A percentile compares a stretch with the other conserved stretches of the same genome.
phyloP scores from a whole-genome alignment of 1,140 invertebrate species.

The Drosophila aff. region DNA sequence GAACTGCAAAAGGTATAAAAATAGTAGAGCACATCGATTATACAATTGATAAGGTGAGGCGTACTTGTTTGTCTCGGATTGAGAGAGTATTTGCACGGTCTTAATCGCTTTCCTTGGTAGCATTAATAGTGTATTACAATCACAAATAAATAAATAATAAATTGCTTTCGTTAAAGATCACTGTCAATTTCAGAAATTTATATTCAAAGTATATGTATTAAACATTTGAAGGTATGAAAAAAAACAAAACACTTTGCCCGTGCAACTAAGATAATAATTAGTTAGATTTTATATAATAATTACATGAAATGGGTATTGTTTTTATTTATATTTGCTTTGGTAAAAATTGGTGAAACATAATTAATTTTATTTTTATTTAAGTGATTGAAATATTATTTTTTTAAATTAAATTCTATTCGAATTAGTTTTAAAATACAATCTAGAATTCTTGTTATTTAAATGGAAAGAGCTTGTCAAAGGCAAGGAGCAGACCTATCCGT shows the following conservation, averaged over 20 bases:
- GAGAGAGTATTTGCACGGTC: neutral
- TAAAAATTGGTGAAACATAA: no score
- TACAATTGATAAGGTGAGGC: constrained; percentile 14
- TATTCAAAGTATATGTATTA: no score
- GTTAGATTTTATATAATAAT: no score
- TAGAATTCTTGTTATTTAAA: neutral
- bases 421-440: neutral
- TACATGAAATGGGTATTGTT: neutral
- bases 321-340: neutral
- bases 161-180: neutral
- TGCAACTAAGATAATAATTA: neutral
- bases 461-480: neutral
- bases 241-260: no score
- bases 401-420: no score
- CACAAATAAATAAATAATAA: no score
- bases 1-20: constrained; percentile 14
- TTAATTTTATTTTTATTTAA: no score
- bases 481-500: no score
- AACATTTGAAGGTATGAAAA: no score
- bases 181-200: neutral
- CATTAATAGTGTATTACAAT: neutral
- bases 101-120: no score
- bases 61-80: neutral
- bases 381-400: no score
- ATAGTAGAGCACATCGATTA: constrained; percentile 12